Evolutionary conservation across 2,113 vertebrate species (phyloP), one percentile per base, ranked within the genome.

Genomic region (Hippocampus abdominalis): DNA sequence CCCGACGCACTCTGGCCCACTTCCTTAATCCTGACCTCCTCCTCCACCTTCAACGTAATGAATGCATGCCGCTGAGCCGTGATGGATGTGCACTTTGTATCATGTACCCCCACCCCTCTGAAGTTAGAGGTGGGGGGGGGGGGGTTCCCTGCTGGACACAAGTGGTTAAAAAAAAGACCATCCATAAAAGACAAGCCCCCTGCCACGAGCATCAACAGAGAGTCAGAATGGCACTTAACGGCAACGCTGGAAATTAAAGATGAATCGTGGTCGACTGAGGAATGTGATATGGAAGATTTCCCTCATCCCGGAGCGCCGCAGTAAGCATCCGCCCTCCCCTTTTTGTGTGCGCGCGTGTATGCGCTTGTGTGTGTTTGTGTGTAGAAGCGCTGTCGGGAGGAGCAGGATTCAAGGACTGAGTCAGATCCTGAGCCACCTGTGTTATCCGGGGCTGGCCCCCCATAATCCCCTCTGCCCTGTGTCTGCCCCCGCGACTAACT

Each of bases 51-150:
- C 87, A 86, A 64, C 66, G 72, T 89, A 88, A 91, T 74, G 65
- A 86, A 89, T 87, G 82, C 88, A 73, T 63, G 86, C 76, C 18
- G 68, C 75, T 49, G 9, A 62, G 64, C 76, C 5, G 70, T 89
- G 86, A 92, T 90, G 88, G 88, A 92, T 91, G 89, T 81, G 64
- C 84, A 84, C 78, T 80, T 79, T 49, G 72, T 83, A 82, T 76
- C 81, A 9, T 18, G 57, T 57, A 57, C 80, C 69, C 82, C 74
- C 68, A 73, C 75, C 69, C 82, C 74, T 68, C 74, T 5, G 67
- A 72, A 62, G 23, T 25, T 25, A 87, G 85, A 87, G 84, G 87
- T 84, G 78, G 83, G 70, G 81, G 87, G 83, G 84, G 83, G 76
- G 72, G 82, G 51, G 21, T 32, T 32, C 57, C 27, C 57, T 18